phyloP scores from a whole-genome alignment of 2,797 vertebrate genomes.

The Pipistrellus pipistrellus region DNA sequence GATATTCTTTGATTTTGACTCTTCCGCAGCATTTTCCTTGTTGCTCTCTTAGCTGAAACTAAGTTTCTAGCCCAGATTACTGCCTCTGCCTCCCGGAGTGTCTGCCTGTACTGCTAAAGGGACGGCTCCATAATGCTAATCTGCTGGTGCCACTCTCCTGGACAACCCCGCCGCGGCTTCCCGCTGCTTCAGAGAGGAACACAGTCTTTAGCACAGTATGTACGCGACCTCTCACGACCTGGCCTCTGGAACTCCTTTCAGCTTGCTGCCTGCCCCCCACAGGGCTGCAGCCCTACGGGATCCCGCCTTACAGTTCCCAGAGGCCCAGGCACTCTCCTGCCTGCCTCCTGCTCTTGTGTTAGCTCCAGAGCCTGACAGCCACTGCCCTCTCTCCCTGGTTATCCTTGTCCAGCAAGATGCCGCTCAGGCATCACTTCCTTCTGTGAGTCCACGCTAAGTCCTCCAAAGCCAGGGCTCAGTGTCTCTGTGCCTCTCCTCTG shows the following conservation, averaged over 20 bases:
- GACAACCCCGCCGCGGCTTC: not conserved
- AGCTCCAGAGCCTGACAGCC: not conserved
- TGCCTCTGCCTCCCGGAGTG: not conserved
- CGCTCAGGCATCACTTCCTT: not conserved
- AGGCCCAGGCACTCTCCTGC: not conserved
- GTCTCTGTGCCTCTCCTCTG: not conserved
- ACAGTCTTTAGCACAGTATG: not conserved
- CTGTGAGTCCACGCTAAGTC: not conserved
- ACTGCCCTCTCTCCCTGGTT: not conserved
- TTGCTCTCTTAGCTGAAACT: not conserved
- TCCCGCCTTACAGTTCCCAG: not conserved
- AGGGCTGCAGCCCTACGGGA: not conserved
- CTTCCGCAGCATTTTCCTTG: not conserved
- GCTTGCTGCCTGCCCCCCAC: not conserved
- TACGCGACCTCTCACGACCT: not conserved
- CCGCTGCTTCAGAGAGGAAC: not conserved
- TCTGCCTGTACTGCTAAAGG: not conserved
- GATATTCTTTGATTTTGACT: not conserved
- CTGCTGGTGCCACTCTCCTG: not conserved
- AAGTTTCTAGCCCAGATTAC: constrained; percentile 29
- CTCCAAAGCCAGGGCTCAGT: not conserved
- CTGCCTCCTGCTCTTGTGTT: not conserved
- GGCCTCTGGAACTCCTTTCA: not conserved
- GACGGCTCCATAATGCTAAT: not conserved
- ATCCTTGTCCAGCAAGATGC: not conserved